Base-by-base conservation (phyloP, 2,888 invertebrate genomes). In the Neria commutata region DNA sequence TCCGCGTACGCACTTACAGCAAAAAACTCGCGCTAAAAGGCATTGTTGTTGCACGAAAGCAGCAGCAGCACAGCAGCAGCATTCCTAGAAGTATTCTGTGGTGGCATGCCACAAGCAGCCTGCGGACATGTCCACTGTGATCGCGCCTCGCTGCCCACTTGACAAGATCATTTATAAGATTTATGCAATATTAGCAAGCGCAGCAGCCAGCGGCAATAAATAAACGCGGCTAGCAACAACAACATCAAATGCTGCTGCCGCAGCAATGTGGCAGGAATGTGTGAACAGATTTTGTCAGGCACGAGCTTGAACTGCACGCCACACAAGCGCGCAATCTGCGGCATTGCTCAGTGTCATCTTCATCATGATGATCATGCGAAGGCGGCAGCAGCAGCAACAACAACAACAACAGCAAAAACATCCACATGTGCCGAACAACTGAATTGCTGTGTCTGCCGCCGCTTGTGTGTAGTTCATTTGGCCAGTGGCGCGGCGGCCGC, bases 121-220 rank as follows among this genome's bases (percentile, higher is more conserved):
- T 29, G 29, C 29, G 6, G 29, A 29, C 6, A 29, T 8, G 6
- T 8, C 11, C 42, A 19, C 8, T 21, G 21, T 6, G 3, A 19
- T 21, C 21, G 42, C 8, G 4, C 21, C 4, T 17, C 26, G 59
- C 53, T 55, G 69, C 71, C 60, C 70, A 74, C 73, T 74, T 77
- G 77, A 76, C 76, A 77, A 74, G 74, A 73, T 75, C 72, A 74
- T 77, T 77, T 74, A 75, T 66, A 75, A 76, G 75, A 76, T 77
- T 75, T 74, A 77, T 76, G 72, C 70, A 69, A 73, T 71, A 75
- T 77, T 75, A 75, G 77, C 71, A 68, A 72, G 72, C 64, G 72
- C 72, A 72, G 70, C 72, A 72, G 70, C 72, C 72, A 68, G 60
- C 65, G 64, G 65, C 72, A 74, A 73, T 75, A 72, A 72, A 72